Conservation (phyloP, 2,888 invertebrate species). For the Nephrocerus scutellatus region DNA sequence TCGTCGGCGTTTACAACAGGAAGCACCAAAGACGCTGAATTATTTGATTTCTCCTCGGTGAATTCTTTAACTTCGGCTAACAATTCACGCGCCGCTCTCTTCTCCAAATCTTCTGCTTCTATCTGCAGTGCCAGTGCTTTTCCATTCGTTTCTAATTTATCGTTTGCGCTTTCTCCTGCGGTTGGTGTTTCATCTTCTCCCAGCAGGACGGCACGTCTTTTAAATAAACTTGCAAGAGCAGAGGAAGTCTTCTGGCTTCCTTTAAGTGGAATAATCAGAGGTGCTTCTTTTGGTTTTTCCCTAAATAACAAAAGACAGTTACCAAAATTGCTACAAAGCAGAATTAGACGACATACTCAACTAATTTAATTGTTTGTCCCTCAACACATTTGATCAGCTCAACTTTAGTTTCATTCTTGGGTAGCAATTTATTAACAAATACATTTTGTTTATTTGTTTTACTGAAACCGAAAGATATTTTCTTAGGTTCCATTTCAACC, state of each 20-base stretch:
- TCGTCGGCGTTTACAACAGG: slow-evolving; percentile 51
- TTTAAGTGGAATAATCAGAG: slow-evolving; percentile 62
- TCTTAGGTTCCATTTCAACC: slow-evolving; percentile 56
- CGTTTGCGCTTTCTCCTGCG: slow-evolving; percentile 12
- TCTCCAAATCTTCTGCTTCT: slow-evolving; percentile 50
- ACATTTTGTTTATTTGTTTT: slow-evolving; percentile 56
- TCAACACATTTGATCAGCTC: slow-evolving; percentile 74
- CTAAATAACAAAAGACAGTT: slow-evolving; percentile 41
- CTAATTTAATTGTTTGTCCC: slow-evolving; percentile 66
- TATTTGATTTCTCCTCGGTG: slow-evolving; percentile 39
- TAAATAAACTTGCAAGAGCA: slow-evolving; percentile 45
- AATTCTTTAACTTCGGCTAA: slow-evolving; percentile 50
- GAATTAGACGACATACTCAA: slow-evolving; percentile 55
- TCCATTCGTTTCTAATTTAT: slow-evolving; percentile 5
- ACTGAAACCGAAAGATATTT: slow-evolving; percentile 74
- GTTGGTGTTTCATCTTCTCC: slow-evolving; percentile 48
- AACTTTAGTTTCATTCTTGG: slow-evolving; percentile 50
- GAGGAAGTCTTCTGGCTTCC: slow-evolving; percentile 53
- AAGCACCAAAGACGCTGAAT: slow-evolving; percentile 48
- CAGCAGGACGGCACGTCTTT: slow-evolving; percentile 37
- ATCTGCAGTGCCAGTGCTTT: not conserved
- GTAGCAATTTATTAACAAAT: slow-evolving; percentile 32
- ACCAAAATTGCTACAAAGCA: slow-evolving; percentile 3
- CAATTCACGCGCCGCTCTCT: slow-evolving; percentile 68
- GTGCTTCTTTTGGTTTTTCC: slow-evolving; percentile 47